Conservation (phyloP, 1,140 invertebrate genomes). For the Orussus abietinus region DNA sequence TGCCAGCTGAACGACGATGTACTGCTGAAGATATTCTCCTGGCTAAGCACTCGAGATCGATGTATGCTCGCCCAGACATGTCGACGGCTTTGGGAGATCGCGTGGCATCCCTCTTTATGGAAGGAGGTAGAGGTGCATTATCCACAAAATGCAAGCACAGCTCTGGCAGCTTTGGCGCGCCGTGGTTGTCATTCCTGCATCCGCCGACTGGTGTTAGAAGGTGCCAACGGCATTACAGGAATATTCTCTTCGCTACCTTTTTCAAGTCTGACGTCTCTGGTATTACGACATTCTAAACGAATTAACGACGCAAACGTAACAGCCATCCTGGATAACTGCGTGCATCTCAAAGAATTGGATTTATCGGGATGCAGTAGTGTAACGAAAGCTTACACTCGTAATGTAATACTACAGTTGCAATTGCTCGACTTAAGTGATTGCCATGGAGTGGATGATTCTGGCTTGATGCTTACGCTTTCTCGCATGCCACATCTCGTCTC, state of each 20-base stretch:
- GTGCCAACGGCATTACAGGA: slow-evolving; percentile 71
- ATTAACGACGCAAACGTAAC: slow-evolving; percentile 32
- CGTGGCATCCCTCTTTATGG: slow-evolving; percentile 79
- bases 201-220: slow-evolving; percentile 67
- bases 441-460: slow-evolving; percentile 73
- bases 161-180: slow-evolving; percentile 55
- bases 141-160: slow-evolving; percentile 58
- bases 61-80: slow-evolving; percentile 79
- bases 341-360: slow-evolving; percentile 56
- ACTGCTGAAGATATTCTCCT: slow-evolving; percentile 65
- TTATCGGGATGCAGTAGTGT: slow-evolving; percentile 66
- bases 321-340: slow-evolving; percentile 35
- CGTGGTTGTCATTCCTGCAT: slow-evolving; percentile 53
- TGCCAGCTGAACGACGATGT: slow-evolving; percentile 54
- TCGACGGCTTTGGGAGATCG: slow-evolving; percentile 73
- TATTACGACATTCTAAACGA: slow-evolving; percentile 34
- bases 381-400: slow-evolving; percentile 60
- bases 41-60: slow-evolving; percentile 73
- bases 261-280: slow-evolving; percentile 34
- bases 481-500: slow-evolving; percentile 84
- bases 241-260: slow-evolving; percentile 57
- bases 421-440: slow-evolving; percentile 86
- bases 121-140: slow-evolving; percentile 63
- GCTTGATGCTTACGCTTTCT: slow-evolving; percentile 74
- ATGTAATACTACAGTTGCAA: slow-evolving; percentile 61